A percentile compares a stretch with the other conserved stretches of the same genome.
phyloP scores from a whole-genome alignment of 1,140 invertebrate species.

The Drosophila murphyi region DNA sequence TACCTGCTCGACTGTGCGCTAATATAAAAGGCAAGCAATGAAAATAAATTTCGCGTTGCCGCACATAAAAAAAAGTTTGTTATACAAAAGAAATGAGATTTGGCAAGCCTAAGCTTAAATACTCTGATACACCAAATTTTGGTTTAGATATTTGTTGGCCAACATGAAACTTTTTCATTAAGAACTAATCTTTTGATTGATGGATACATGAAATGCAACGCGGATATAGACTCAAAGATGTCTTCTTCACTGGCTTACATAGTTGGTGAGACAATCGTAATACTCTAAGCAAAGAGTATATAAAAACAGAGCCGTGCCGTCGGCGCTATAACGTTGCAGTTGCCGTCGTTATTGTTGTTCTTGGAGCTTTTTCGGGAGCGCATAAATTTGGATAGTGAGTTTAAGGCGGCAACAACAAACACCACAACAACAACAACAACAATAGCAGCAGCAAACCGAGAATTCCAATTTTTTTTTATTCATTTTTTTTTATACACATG shows the following conservation, averaged over 20 bases:
- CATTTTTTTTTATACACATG: constrained; percentile 21
- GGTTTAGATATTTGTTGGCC: too few species aligned
- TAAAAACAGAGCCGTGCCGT: constrained; percentile 19
- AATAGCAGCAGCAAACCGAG: constrained; percentile 12
- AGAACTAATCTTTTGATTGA: not conserved
- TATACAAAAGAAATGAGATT: constrained; percentile 55
- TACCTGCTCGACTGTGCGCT: constrained; percentile 69
- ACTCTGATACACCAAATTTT: not conserved
- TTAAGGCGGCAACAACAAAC: constrained; percentile 27
- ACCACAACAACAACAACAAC: constrained; percentile 16
- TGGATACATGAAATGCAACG: not conserved
- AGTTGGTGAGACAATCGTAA: not conserved
- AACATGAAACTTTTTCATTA: too few species aligned
- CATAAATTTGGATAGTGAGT: constrained; percentile 70
- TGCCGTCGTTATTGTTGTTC: constrained; percentile 22
- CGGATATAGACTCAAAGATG: too few species aligned
- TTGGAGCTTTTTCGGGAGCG: constrained; percentile 62
- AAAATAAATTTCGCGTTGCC: constrained; percentile 68
- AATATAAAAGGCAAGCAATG: constrained; percentile 75
- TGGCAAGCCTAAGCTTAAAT: not conserved
- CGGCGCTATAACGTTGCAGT: constrained; percentile 28
- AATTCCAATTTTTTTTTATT: constrained; percentile 61
- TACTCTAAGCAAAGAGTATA: not conserved
- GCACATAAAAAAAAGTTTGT: constrained; percentile 28
- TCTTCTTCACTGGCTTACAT: too few species aligned